A percentile compares a stretch with the other conserved stretches of the same genome.
These are phyloP conservation scores for Synergus laeviventris DNA, from an alignment of 2,888 invertebrate species.

Conservation along the genomic window DNA sequence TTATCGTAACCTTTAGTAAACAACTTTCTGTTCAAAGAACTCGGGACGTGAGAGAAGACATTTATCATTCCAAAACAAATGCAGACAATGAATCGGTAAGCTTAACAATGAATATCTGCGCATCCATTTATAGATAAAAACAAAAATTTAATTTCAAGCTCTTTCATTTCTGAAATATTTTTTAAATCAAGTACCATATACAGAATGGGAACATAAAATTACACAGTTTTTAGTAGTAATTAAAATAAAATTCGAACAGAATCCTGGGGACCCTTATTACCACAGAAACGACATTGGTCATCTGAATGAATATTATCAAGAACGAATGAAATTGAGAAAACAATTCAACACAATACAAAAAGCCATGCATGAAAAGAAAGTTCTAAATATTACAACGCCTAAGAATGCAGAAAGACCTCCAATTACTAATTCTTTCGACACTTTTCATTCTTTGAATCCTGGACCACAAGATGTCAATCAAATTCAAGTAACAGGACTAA, in stretches of 20 bases:
- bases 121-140: neutral
- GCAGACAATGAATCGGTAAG: neutral
- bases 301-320: slow-evolving; percentile 21
- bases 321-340: slow-evolving; percentile 12
- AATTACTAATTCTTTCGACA: neutral
- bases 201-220: too few relatives aligned
- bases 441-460: neutral
- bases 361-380: neutral
- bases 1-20: slow-evolving; percentile 3
- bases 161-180: too few relatives aligned
- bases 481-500: neutral
- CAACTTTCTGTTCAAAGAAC: slow-evolving; percentile 6
- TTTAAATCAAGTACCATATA: too few relatives aligned
- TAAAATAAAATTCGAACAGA: neutral
- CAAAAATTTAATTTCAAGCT: too few relatives aligned
- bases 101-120: neutral
- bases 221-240: too few relatives aligned
- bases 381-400: neutral
- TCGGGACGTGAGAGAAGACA: neutral
- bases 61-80: neutral
- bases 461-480: neutral
- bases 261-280: neutral
- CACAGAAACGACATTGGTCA: slow-evolving; percentile 19
- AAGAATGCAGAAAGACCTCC: neutral
- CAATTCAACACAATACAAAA: slow-evolving; percentile 20